Evolutionary conservation across 2,888 invertebrate species (phyloP).

Genomic region (Ethmia dodecea): DNA sequence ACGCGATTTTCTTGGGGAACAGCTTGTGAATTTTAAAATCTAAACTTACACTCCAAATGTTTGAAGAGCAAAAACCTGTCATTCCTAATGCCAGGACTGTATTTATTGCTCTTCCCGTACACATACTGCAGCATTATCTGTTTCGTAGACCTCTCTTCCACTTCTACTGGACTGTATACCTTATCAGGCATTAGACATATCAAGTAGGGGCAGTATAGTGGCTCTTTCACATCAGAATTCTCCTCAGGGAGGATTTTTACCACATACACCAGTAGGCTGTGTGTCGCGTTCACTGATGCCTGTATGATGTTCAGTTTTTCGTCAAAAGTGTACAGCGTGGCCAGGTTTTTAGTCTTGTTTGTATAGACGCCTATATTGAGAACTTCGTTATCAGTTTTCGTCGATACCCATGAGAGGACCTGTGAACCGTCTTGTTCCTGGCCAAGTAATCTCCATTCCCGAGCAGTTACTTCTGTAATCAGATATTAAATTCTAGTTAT

Average conservation of each 20-base stretch:
- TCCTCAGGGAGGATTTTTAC: slow-evolving; percentile 71
- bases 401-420: slow-evolving; percentile 81
- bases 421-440: slow-evolving; percentile 88
- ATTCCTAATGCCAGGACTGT: slow-evolving; percentile 67
- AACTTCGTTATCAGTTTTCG: slow-evolving; percentile 40
- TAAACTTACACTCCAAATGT: slow-evolving; percentile 85
- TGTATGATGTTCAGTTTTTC: slow-evolving; percentile 84
- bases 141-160: slow-evolving; percentile 78
- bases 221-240: slow-evolving; percentile 38
- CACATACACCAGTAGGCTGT: slow-evolving; percentile 82
- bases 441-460: slow-evolving; percentile 88
- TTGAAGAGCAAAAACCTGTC: slow-evolving; percentile 85
- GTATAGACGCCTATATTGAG: slow-evolving; percentile 79
- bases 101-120: slow-evolving; percentile 77
- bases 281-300: slow-evolving; percentile 85
- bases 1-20: too few species aligned
- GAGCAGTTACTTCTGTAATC: slow-evolving; percentile 77
- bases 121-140: slow-evolving; percentile 90
- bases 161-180: slow-evolving; percentile 41
- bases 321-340: slow-evolving; percentile 80
- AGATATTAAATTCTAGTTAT: neutral
- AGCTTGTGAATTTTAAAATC: too few species aligned
- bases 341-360: slow-evolving; percentile 76
- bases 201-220: slow-evolving; percentile 80
- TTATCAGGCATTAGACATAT: slow-evolving; percentile 74